phyloP scores from a whole-genome alignment of 2,888 invertebrate species.

The Gymnocheta viridis region DNA sequence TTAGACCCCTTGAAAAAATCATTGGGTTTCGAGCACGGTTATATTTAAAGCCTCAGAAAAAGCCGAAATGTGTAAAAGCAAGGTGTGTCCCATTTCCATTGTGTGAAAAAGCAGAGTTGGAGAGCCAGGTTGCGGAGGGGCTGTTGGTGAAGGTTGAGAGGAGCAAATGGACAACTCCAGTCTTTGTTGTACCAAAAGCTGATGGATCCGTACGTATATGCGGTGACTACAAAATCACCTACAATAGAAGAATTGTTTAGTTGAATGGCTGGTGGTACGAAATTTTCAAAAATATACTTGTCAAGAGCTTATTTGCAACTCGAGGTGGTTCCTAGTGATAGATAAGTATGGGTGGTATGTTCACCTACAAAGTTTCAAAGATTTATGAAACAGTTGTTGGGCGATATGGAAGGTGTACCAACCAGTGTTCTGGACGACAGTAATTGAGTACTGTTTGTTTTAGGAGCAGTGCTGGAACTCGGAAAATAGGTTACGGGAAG shows the following conservation, averaged over 20 bases:
- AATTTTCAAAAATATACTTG: constrained; percentile 74
- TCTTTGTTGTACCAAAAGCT: background rate
- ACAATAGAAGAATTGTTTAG: background rate
- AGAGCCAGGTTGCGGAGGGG: too few relatives aligned
- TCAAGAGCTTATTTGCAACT: constrained; percentile 64
- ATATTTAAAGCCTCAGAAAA: too few relatives aligned
- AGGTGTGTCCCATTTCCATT: too few relatives aligned
- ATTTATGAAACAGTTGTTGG: background rate
- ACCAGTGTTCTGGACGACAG: background rate
- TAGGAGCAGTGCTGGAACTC: too few relatives aligned
- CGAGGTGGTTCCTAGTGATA: constrained; percentile 22
- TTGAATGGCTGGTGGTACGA: constrained; percentile 35
- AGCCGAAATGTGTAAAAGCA: too few relatives aligned
- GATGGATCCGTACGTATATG: background rate
- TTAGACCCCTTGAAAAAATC: too few relatives aligned
- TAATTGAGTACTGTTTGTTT: constrained; percentile 72
- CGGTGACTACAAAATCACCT: background rate
- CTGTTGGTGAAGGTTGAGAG: too few relatives aligned
- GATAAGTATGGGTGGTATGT: background rate
- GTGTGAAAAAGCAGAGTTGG: too few relatives aligned
- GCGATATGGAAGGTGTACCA: background rate
- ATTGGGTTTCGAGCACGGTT: too few relatives aligned
- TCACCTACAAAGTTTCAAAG: background rate
- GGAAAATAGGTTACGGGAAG: too few relatives aligned
- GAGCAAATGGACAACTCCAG: background rate